Conservation (phyloP, 2,888 invertebrate species). For the Neoitamus cyanurus region DNA sequence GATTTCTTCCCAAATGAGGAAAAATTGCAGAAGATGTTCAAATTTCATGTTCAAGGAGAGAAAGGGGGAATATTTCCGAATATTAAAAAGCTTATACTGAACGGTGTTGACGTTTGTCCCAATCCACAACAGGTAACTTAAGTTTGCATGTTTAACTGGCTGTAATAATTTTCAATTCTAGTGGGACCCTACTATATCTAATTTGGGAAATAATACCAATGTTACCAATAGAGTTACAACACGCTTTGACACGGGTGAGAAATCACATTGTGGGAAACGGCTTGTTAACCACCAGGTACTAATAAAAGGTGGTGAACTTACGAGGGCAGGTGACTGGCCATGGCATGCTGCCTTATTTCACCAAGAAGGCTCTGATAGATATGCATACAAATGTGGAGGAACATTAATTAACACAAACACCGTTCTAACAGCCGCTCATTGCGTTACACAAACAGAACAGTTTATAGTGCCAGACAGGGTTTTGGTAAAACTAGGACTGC, state of each 20-base stretch:
- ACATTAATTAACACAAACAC: slow-evolving; percentile 61
- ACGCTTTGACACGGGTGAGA: too few relatives aligned
- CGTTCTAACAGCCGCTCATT: slow-evolving; percentile 62
- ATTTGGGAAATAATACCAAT: too few relatives aligned
- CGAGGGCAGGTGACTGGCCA: slow-evolving; percentile 66
- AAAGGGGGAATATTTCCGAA: slow-evolving; percentile 40
- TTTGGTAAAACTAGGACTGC: slow-evolving; percentile 63
- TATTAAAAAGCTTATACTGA: slow-evolving; percentile 35
- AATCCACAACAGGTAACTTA: slow-evolving; percentile 19
- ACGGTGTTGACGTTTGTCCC: slow-evolving; percentile 47
- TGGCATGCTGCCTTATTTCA: slow-evolving; percentile 65
- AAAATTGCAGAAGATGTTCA: neutral
- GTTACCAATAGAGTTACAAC: too few relatives aligned
- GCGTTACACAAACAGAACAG: slow-evolving; percentile 58
- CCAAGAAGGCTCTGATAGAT: neutral
- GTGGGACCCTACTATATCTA: neutral
- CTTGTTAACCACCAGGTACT: slow-evolving; percentile 53
- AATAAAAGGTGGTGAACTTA: slow-evolving; percentile 62
- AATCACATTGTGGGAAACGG: slow-evolving; percentile 48
- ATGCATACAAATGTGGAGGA: slow-evolving; percentile 63
- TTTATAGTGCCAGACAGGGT: slow-evolving; percentile 59
- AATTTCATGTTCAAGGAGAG: slow-evolving; percentile 44
- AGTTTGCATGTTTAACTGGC: neutral
- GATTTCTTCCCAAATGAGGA: slow-evolving; percentile 34
- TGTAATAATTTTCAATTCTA: neutral